phyloP scores from a whole-genome alignment of 2,113 vertebrate genomes.

The Nerophis lumbriciformis region DNA sequence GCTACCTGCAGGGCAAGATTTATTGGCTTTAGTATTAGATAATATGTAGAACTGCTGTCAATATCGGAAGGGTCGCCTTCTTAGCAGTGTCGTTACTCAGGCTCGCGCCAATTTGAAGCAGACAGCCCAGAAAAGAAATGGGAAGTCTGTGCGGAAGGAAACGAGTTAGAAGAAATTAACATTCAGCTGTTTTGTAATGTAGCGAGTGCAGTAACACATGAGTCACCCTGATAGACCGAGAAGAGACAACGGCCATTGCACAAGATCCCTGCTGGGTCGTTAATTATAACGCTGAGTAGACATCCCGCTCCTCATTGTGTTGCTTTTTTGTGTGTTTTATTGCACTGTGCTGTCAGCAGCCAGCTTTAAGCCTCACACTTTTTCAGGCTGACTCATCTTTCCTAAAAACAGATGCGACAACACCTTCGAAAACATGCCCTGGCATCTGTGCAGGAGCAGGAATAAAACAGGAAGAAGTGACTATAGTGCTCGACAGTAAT shows the following conservation, averaged over 20 bases:
- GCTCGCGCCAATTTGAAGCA: constrained; percentile 19
- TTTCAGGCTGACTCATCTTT: constrained; percentile 36
- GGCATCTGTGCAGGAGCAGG: constrained; percentile 30
- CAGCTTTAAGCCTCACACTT: constrained; percentile 11
- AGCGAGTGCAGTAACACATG: not conserved
- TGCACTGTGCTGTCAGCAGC: constrained; percentile 8
- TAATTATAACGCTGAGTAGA: not conserved
- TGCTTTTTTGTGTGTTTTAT: not conserved
- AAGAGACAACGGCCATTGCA: not conserved
- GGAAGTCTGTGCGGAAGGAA: not conserved
- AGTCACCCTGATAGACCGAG: not conserved
- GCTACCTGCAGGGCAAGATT: not conserved
- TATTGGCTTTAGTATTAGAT: not conserved
- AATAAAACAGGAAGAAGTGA: constrained; percentile 4
- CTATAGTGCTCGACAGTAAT: too few relatives aligned
- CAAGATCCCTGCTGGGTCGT: not conserved
- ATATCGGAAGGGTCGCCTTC: not conserved
- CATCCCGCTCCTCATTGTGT: not conserved
- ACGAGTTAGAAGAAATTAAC: too few relatives aligned
- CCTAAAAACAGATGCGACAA: constrained; percentile 29
- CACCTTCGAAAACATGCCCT: constrained; percentile 24
- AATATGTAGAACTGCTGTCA: too few relatives aligned
- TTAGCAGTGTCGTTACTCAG: constrained; percentile 3
- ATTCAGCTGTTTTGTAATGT: not conserved
- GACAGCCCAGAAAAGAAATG: constrained; percentile 20